Conservation (phyloP, 2,797 vertebrate genomes). For the Trachurus trachurus region DNA sequence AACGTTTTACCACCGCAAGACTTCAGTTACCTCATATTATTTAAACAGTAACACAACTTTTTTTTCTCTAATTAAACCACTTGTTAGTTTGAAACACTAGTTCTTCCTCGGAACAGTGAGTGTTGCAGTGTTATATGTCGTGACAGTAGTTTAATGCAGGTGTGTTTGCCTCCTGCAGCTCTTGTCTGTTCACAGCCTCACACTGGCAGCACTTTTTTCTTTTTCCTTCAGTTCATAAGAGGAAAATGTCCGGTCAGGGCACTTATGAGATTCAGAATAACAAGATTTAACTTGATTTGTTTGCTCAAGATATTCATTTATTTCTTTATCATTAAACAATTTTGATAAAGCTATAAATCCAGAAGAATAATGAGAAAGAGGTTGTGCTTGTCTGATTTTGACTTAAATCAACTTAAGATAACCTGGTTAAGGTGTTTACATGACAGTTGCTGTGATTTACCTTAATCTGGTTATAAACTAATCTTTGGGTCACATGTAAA, state of each 20-base stretch:
- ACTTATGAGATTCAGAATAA: conserved; percentile 4
- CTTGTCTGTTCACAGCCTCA: background rate
- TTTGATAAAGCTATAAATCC: background rate
- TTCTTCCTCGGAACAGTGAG: background rate
- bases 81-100: background rate
- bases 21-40: conserved; percentile 27
- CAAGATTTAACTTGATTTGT: background rate
- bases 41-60: conserved; percentile 3
- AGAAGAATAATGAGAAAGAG: background rate
- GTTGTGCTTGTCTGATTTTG: background rate
- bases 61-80: background rate
- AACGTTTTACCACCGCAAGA: conserved; percentile 38
- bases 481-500: conserved; percentile 49
- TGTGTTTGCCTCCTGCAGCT: background rate
- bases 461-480: conserved; percentile 34
- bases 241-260: background rate
- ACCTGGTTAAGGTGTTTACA: conserved; percentile 44
- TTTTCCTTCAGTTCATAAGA: background rate
- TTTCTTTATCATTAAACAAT: background rate
- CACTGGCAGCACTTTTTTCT: background rate
- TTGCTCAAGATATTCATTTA: background rate
- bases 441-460: conserved; percentile 15
- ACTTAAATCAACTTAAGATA: conserved; percentile 28
- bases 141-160: too few relatives aligned
- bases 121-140: background rate